These are phyloP conservation scores for Bergia sp. DNA, from an alignment of 92 coral and sea anemone genomes.

Conservation along the genomic window DNA sequence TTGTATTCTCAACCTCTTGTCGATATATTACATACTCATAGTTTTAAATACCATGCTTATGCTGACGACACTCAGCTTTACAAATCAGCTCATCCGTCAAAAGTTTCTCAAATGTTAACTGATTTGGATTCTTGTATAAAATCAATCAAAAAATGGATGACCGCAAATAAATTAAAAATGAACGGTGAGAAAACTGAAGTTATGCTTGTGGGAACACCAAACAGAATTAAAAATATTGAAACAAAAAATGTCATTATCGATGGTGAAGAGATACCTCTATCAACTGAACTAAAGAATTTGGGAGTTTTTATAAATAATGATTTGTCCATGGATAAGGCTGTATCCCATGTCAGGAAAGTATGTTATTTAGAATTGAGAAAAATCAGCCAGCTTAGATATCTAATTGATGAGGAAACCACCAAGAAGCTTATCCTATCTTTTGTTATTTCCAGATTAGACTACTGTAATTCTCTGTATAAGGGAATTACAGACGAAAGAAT, in stretches of 20 bases:
- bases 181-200: background rate
- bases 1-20: background rate
- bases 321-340: background rate
- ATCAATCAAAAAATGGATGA: background rate
- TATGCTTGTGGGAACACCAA: background rate
- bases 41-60: background rate
- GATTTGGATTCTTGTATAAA: background rate
- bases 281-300: background rate
- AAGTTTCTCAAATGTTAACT: background rate
- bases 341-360: slow-evolving; percentile 9
- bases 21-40: background rate
- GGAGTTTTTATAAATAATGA: background rate
- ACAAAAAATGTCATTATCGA: background rate
- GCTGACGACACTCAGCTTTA: background rate
- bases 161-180: background rate
- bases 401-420: background rate
- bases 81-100: background rate
- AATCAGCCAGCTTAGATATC: background rate
- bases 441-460: background rate
- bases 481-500: background rate
- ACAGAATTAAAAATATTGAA: background rate
- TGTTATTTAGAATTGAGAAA: slow-evolving; percentile 7
- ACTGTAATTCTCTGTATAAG: background rate
- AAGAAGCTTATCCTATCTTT: slow-evolving; percentile 1
- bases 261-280: background rate